A percentile compares a stretch with the other conserved stretches of the same genome.
These are phyloP conservation scores for Pheosia tremula DNA, from an alignment of 2,888 invertebrate species.

Conservation along the genomic window DNA sequence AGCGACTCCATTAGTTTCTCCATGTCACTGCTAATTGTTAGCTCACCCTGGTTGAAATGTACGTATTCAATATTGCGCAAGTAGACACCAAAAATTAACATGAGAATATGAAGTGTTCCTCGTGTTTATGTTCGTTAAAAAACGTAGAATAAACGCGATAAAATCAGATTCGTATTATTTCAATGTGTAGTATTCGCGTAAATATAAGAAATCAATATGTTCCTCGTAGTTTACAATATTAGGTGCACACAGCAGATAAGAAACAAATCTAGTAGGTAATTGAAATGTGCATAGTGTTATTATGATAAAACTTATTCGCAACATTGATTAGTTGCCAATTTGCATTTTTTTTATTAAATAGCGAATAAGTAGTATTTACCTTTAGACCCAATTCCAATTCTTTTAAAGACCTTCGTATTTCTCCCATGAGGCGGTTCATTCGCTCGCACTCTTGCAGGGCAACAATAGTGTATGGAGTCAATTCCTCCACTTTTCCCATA, in stretches of 20 bases:
- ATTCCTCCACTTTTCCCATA: slow-evolving; percentile 93
- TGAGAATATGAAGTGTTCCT: no score
- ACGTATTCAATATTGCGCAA: not conserved
- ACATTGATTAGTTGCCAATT: no score
- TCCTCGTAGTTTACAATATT: not conserved
- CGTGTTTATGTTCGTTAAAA: no score
- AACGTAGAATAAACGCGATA: no score
- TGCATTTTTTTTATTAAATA: no score
- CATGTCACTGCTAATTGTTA: slow-evolving; percentile 97
- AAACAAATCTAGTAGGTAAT: not conserved
- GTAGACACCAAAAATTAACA: no score
- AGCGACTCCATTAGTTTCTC: slow-evolving; percentile 93
- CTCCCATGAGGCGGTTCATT: slow-evolving; percentile 94
- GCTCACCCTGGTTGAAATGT: slow-evolving; percentile 87
- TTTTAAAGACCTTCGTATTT: slow-evolving; percentile 91
- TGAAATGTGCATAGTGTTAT: no score
- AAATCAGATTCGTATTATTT: no score
- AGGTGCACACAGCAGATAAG: not conserved
- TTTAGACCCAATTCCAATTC: slow-evolving; percentile 96
- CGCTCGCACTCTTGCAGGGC: slow-evolving; percentile 97
- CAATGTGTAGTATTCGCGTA: no score
- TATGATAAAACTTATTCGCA: no score
- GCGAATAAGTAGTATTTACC: slow-evolving; percentile 63
- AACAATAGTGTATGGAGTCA: slow-evolving; percentile 96
- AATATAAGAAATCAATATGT: not conserved